Conservation (phyloP, 2,888 invertebrate species). For the Therioaphis trifolii region DNA sequence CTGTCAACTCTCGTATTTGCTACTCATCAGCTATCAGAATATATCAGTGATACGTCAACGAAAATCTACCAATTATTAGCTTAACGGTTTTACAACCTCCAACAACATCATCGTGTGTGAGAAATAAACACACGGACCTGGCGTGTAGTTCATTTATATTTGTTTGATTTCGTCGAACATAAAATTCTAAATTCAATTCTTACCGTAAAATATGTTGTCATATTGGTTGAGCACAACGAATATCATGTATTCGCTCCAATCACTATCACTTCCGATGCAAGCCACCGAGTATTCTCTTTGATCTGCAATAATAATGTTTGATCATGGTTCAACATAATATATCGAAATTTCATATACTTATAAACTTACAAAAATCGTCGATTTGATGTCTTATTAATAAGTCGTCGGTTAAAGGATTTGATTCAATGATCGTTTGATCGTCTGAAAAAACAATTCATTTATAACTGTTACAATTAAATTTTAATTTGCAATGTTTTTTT, state of each 20-base stretch:
- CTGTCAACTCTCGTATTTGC: too few relatives aligned
- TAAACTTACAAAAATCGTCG: background rate
- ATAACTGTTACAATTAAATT: too few relatives aligned
- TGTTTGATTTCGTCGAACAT: too few relatives aligned
- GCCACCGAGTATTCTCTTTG: conserved; percentile 9
- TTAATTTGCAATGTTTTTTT: too few relatives aligned
- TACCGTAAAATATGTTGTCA: background rate
- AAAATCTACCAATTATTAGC: too few relatives aligned
- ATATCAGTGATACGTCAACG: too few relatives aligned
- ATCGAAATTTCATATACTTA: background rate
- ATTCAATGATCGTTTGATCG: background rate
- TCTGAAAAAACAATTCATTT: background rate
- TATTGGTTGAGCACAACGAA: background rate
- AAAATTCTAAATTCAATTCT: background rate
- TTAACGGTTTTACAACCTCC: too few relatives aligned
- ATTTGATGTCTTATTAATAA: background rate
- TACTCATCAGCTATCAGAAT: too few relatives aligned
- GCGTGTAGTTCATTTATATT: too few relatives aligned
- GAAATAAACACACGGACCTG: too few relatives aligned
- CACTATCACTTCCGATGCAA: background rate
- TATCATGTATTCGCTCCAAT: background rate
- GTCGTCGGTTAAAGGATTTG: background rate
- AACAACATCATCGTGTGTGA: too few relatives aligned
- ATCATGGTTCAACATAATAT: background rate
- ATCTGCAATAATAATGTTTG: background rate